Evolutionary conservation across 2,797 vertebrate species (phyloP), one percentile per base, ranked within the genome.

Genomic region (Sebastes vulpes): DNA sequence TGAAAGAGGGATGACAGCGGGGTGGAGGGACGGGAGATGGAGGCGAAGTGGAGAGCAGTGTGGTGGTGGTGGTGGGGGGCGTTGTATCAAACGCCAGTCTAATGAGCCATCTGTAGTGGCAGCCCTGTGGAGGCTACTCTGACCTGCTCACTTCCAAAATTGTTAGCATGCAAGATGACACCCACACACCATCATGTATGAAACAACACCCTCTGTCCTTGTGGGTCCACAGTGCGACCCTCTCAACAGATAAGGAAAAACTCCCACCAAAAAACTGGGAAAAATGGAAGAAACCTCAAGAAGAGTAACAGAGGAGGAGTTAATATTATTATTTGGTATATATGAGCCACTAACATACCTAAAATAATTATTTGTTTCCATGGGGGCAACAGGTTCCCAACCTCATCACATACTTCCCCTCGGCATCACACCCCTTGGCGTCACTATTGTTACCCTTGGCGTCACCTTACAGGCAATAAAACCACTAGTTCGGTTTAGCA

Each of bases 41-140:
- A 61, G 66, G 82, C 1, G 23, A 66, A 65, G 86, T 63, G 79
- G 48, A 78, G 74, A 28, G 42, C 3, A 2, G 52, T 6, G 68
- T 8, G 54, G 12, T 38, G 35, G 35, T 38, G 35, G 11, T 38
- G 35, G 35, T 3, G 11, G 32, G 63, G 61, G 56, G 46, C 6
- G 23, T 81, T 35, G 32, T 35, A 86, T 94, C 90, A 92, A 86
- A 92, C 75, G 4, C 72, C 78, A 63, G 86, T 82, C 86, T 94
- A 94, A 94, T 94, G 92, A 94, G 91, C 93, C 92, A 94, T 94
- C 94, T 95, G 93, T 83, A 87, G 85, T 70, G 74, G 81, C 57
- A 77, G 83, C 66, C 59, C 79, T 82, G 83, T 78, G 64, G 85
- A 88, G 84, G 82, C 81, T 80, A 80, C 70, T 79, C 76, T 85